phyloP scores from a whole-genome alignment of 2,113 vertebrate species.

The Haliaeetus leucogaster region DNA sequence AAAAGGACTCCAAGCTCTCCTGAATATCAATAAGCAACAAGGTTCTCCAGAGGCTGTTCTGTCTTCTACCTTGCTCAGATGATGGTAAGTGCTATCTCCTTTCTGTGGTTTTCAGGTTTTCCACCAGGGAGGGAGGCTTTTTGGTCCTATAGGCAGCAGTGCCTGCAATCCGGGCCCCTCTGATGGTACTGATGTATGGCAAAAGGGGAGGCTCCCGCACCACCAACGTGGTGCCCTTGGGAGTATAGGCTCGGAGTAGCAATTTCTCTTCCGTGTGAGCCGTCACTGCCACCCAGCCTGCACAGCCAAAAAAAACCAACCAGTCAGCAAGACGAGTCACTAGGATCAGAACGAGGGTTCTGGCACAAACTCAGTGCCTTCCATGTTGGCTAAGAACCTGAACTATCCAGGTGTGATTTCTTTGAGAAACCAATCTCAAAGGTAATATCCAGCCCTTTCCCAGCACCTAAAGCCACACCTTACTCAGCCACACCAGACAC shows the following conservation, averaged over 20 bases:
- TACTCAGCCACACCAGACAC: not conserved
- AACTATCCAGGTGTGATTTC: not conserved
- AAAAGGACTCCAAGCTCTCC: not conserved
- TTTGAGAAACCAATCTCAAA: not conserved
- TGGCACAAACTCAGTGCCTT: not conserved
- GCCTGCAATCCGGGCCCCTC: constrained; percentile 77
- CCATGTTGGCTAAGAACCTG: not conserved
- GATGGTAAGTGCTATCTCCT: not conserved
- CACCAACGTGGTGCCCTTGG: constrained; percentile 52
- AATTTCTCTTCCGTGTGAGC: constrained; percentile 68
- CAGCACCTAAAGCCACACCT: not conserved
- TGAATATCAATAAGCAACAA: not conserved
- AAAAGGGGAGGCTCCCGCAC: constrained; percentile 83
- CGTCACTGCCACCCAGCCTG: constrained; percentile 93
- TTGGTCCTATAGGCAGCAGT: constrained; percentile 77
- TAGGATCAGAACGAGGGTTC: not conserved
- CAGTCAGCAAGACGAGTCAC: not conserved
- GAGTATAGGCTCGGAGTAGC: constrained; percentile 77
- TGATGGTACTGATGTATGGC: constrained; percentile 78
- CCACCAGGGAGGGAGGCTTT: constrained; percentile 67
- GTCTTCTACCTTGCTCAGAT: not conserved
- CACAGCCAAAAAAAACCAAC: not conserved
- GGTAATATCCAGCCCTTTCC: not conserved
- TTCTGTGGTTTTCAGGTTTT: constrained; percentile 2
- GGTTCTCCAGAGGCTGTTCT: not conserved